These are phyloP conservation scores for Panopea generosa DNA, from an alignment of 2,888 invertebrate species.

Conservation along the genomic window DNA sequence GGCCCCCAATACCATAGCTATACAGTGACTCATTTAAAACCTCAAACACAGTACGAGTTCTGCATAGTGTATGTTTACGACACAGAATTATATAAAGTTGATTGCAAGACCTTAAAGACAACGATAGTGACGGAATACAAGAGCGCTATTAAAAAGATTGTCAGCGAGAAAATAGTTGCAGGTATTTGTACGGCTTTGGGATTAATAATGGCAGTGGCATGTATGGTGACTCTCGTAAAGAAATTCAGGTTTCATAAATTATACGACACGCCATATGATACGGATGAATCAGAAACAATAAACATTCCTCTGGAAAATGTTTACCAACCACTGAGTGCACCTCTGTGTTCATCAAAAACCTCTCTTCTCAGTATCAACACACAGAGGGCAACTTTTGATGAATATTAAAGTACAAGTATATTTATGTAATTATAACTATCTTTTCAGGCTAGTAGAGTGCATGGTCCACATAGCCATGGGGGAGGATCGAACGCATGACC, in stretches of 20 bases:
- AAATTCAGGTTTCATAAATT: slow-evolving; percentile 81
- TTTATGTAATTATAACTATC: no score
- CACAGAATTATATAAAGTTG: slow-evolving; percentile 68
- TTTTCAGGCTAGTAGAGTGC: background rate
- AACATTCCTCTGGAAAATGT: slow-evolving; percentile 85
- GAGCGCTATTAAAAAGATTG: slow-evolving; percentile 69
- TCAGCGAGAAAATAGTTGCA: slow-evolving; percentile 74
- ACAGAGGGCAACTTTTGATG: slow-evolving; percentile 36
- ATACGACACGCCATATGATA: slow-evolving; percentile 81
- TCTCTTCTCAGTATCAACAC: slow-evolving; percentile 66
- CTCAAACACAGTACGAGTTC: slow-evolving; percentile 85
- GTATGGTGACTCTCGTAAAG: slow-evolving; percentile 80
- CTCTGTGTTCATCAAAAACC: slow-evolving; percentile 81
- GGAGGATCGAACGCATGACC: no score
- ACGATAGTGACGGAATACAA: slow-evolving; percentile 49
- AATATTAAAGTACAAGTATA: slow-evolving; percentile 49
- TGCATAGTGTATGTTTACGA: slow-evolving; percentile 84
- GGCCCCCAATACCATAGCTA: slow-evolving; percentile 81
- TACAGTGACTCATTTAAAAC: slow-evolving; percentile 84
- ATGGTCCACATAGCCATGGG: no score
- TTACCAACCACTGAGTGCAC: slow-evolving; percentile 82
- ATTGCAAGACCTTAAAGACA: slow-evolving; percentile 76
- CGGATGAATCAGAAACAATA: slow-evolving; percentile 80
- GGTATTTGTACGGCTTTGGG: slow-evolving; percentile 75
- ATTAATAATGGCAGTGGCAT: slow-evolving; percentile 80